A percentile compares a stretch with the other conserved stretches of the same genome.
Conservation (phyloP, 2,797 vertebrate genomes). For the Lophius americanus region DNA sequence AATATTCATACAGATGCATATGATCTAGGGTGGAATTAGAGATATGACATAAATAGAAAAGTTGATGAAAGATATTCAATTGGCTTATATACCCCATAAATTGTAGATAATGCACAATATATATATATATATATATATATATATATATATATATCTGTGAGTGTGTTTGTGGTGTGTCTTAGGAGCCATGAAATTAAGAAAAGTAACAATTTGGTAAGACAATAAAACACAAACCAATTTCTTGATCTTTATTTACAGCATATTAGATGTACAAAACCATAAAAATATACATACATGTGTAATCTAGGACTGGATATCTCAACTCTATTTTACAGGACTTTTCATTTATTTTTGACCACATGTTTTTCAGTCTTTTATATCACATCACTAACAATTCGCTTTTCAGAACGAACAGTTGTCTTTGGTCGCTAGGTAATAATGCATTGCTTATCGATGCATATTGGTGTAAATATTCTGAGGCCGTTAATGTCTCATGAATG, state of each 20-base stretch:
- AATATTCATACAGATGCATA: too few species aligned
- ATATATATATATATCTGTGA: too few species aligned
- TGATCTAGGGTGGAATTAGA: too few species aligned
- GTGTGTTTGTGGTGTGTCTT: background rate
- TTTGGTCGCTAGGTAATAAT: constrained; percentile 67
- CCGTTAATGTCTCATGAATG: constrained; percentile 21
- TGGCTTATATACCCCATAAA: too few species aligned
- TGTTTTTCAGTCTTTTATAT: constrained; percentile 24
- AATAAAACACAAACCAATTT: constrained; percentile 36
- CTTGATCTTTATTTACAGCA: constrained; percentile 85
- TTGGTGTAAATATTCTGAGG: constrained; percentile 25
- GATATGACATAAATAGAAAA: too few species aligned
- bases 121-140: too few species aligned
- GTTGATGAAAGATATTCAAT: too few species aligned
- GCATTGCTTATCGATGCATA: constrained; percentile 21
- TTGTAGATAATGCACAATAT: too few species aligned
- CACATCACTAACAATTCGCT: constrained; percentile 25
- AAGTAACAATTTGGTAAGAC: background rate
- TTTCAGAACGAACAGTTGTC: constrained; percentile 48
- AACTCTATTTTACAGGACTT: constrained; percentile 70
- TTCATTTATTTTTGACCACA: constrained; percentile 34
- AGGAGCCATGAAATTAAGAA: background rate
- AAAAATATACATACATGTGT: constrained; percentile 82
- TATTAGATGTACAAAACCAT: constrained; percentile 84
- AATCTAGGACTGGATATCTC: constrained; percentile 69